Evolutionary conservation across 2,888 invertebrate species (phyloP), one percentile per base, ranked within the genome.

Genomic region (Drosophila gaucha): DNA sequence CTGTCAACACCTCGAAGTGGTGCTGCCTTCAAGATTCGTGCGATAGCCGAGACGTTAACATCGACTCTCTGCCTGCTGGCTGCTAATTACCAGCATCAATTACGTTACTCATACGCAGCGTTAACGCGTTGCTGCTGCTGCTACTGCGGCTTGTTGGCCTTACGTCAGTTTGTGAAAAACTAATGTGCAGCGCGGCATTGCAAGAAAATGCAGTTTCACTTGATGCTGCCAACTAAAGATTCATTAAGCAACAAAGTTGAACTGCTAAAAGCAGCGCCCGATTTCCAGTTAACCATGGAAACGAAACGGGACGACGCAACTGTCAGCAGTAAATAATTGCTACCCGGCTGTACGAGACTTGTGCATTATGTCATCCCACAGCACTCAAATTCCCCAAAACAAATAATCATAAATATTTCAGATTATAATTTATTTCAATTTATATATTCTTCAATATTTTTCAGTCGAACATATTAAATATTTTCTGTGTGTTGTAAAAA

Each of bases 181-280:
- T 82, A 83, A 80, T 72, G 75, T 62, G 18, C 71, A 60, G 46
- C 64, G 74, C 87, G 89, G 80, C 88, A 86, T 89, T 89, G 83
- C 78, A 89, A 87, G 88, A 90, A 89, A 90, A 90, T 90, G 90
- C 83, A 80, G 89, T 90, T 90, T 78, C 89, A 90, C 90, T 90
- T 90, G 89, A 79, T 88, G 89, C 71, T 76, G 86, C 89, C 85
- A 85, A 86, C 88, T 88, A 74, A 75, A 88, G 86, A 80, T 74
- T 63, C 70, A 67, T 70, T 63, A 52, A 65, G 36, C 52, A 56
- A 52, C 49, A 51, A 55, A 68, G 50, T 24, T 41, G 57, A 43
- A 30, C 62, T 16, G 41, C 60, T 62, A 22, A 22, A 43, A 2
- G 24, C 60, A 36, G 60, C 58, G 46, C 62, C 57, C 58, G 51